Evolutionary conservation across 2,888 invertebrate species (phyloP).

Genomic region (Marasmarcha lunaedactyla): DNA sequence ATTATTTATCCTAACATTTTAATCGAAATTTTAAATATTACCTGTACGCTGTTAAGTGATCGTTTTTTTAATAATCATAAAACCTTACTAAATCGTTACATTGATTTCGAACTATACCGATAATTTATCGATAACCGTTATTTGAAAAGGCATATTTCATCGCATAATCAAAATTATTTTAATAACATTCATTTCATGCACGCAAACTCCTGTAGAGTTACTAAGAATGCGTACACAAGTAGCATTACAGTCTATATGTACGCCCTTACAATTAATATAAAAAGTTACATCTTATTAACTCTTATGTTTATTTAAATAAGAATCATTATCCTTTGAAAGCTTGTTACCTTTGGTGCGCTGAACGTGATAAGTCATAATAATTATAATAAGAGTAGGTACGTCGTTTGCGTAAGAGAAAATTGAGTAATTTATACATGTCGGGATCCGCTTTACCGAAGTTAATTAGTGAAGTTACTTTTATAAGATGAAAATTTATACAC

Average conservation of each 20-base stretch:
- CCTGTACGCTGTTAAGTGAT: no score
- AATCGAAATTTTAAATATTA: no score
- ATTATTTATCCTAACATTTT: no score
- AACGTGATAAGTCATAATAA: constrained; percentile 33
- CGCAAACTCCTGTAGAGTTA: constrained; percentile 28
- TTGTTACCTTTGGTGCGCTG: no score
- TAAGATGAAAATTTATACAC: no score
- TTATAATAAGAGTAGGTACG: constrained; percentile 25
- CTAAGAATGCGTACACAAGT: constrained; percentile 39
- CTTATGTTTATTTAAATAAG: no score
- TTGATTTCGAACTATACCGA: no score
- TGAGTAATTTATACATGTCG: constrained; percentile 59
- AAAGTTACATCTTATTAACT: no score
- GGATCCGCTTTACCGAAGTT: constrained; percentile 10
- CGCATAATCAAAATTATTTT: constrained; percentile 2
- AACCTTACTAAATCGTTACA: no score
- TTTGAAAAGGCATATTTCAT: constrained; percentile 15
- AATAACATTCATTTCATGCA: constrained; percentile 9
- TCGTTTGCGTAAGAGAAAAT: constrained; percentile 49
- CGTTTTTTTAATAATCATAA: no score
- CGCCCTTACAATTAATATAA: constrained; percentile 5
- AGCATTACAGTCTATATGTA: constrained; percentile 23
- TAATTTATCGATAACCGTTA: constrained; percentile 8
- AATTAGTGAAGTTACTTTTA: no score
- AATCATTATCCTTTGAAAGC: no score